Conservation (phyloP, 53 echinoderm and acorn worm genomes). For the Patiria pectinifera region DNA sequence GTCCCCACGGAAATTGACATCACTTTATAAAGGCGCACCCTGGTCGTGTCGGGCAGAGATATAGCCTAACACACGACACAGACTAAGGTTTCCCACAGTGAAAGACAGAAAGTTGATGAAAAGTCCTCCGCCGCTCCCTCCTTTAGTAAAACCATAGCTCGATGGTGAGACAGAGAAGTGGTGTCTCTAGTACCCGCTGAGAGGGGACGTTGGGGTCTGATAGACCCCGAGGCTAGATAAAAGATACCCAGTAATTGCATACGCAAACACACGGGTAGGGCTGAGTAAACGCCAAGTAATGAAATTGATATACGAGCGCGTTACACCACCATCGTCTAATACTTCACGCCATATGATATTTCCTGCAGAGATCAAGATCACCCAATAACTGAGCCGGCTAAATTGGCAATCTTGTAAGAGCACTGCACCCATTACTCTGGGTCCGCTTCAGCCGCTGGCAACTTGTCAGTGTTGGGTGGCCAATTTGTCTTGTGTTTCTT, state of each 20-base stretch:
- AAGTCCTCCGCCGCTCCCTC: not conserved
- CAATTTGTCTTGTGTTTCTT: constrained; percentile 31
- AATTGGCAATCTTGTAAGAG: constrained; percentile 46
- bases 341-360: not conserved
- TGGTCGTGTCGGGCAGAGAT: no score
- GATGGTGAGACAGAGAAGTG: not conserved
- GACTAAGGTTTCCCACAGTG: not conserved
- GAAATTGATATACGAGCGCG: not conserved
- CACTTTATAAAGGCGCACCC: not conserved
- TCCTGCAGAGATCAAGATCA: not conserved
- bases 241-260: constrained; percentile 16
- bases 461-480: constrained; percentile 51
- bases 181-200: not conserved
- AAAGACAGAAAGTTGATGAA: not conserved
- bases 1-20: not conserved
- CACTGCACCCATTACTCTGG: not conserved
- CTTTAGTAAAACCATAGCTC: not conserved
- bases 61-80: not conserved
- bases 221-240: constrained; percentile 16
- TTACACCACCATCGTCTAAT: not conserved
- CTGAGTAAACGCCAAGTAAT: constrained; percentile 34
- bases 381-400: not conserved
- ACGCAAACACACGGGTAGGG: constrained; percentile 49
- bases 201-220: constrained; percentile 6
- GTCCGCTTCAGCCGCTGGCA: constrained; percentile 13